Evolutionary conservation across 2,797 vertebrate species (phyloP), one percentile per base, ranked within the genome.

Genomic region (Tokudaia tokunoshimensis): DNA sequence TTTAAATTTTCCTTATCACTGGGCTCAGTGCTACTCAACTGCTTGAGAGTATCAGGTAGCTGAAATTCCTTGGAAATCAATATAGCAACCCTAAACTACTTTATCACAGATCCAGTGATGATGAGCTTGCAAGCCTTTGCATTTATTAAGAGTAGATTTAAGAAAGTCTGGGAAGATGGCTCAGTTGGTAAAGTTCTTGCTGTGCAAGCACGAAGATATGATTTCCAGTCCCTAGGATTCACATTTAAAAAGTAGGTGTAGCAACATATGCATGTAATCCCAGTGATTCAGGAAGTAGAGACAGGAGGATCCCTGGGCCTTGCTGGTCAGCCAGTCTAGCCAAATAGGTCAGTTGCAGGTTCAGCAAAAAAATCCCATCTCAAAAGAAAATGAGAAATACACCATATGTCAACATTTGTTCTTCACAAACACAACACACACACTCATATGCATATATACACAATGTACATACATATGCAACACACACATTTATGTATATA

Each of bases 1-100:
- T 95, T 94, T 91, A 78, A 91, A 80, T 92, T 94, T 92, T 91
- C 44, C 79, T 94, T 95, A 89, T 29, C 91, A 74, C 63, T 81
- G 37, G 79, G 29, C 44, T 95, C 72, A 93, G 11, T 84, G 91
- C 47, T 79, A 89, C 13, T 96, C 70, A 89, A 44, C 63, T 76
- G 11, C 50, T 89, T 81, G 50, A 92, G 61, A n/a, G 57, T 47
- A 95, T 41, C 24, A 89, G 17, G 82, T 81, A 95, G 72, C 57
- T 76, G 91, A 95, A 59, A 34, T 92, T 81, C 65, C 84, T 61
- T 92, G 3, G 63, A 95, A 96, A 85, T 91, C 41, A 95, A 94
- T 91, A 26, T 91, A 95, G 83, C 65, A 89, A 78, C 83, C 63
- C 89, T 81, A 92, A 74, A 11, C 92, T 94, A 91, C 57, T 91